These are phyloP conservation scores for Ceuthmochares aereus DNA, from an alignment of 2,113 vertebrate genomes.

Conservation along the genomic window DNA sequence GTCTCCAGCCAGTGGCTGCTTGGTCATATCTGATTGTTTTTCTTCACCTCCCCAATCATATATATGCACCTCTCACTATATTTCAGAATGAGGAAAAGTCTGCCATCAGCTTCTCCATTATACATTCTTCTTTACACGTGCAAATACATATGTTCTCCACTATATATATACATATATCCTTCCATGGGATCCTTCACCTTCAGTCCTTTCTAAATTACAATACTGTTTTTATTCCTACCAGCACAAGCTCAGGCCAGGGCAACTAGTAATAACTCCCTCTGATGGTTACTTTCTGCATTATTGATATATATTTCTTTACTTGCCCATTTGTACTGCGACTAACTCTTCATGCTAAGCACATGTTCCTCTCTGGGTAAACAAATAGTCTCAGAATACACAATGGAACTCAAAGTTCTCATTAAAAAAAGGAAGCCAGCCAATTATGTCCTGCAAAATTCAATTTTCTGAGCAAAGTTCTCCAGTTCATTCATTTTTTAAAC, in stretches of 20 bases:
- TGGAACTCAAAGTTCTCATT: conserved; percentile 1
- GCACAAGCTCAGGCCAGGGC: background rate
- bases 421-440: background rate
- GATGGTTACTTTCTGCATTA: background rate
- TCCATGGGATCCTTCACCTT: background rate
- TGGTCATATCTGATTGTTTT: background rate
- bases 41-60: accelerated
- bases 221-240: background rate
- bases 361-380: conserved; percentile 12
- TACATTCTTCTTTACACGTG: background rate
- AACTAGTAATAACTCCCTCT: background rate
- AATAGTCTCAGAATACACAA: background rate
- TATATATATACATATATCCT: background rate
- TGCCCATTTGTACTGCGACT: background rate
- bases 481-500: conserved; percentile 28
- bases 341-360: background rate
- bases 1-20: background rate
- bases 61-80: background rate
- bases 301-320: background rate
- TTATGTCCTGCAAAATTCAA: conserved; percentile 17
- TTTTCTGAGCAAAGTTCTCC: conserved; percentile 11
- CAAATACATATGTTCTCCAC: too few relatives aligned
- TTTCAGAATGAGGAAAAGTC: background rate
- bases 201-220: background rate
- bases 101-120: background rate